Base-by-base conservation (phyloP, 2,888 invertebrate genomes). In the Caradrina clavipalpis region DNA sequence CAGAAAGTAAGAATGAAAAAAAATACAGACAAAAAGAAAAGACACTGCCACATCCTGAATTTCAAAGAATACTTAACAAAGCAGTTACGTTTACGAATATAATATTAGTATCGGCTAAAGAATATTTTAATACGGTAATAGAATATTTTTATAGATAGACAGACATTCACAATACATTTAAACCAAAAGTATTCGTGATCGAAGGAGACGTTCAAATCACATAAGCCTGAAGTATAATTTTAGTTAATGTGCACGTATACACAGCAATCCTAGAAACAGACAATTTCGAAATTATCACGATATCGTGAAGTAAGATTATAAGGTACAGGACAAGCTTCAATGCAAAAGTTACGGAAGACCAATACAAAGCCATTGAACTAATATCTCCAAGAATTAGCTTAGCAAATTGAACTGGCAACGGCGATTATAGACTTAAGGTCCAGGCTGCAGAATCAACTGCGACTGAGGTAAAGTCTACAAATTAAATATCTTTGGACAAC, bases 251-350 rank as follows among this genome's bases (percentile, higher is more conserved):
- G 55, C 50, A 50, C 15, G 45, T 56, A 26, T 0, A 17, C 6
- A 6, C 31, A 50, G 21, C n/a, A 45, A 19, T 35, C 21, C 21
- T 17, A 39, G 0, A 17, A 31, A 50, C 51, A 56, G 47, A 57
- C 0, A 19, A 61, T 61, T 73, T 51, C 19, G 22, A 69, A 76
- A 61, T 61, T 31, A 69, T 61, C 47, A 68, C 56, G 60, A 69
- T 54, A 61, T 53, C 69, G 56, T 56, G 56, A 42, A 56, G 26
- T 39, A 47, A 51, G 19, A 60, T 75, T 47, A 67, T 55, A 59
- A 26, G 54, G 19, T 54, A 49, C 8, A 54, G 10, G n/a, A 21
- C 39, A 54, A 2, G n/a, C 8, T 31, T 19, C 26, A 17, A 51
- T 39, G 11, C 31, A 61, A 56, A 65, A 49, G 17, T 15, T 49